Percentiles rank a stretch among this genome's conserved stretches.
Evolutionary conservation across 2,888 invertebrate species (phyloP).

Genomic region (Drosophila rellima): DNA sequence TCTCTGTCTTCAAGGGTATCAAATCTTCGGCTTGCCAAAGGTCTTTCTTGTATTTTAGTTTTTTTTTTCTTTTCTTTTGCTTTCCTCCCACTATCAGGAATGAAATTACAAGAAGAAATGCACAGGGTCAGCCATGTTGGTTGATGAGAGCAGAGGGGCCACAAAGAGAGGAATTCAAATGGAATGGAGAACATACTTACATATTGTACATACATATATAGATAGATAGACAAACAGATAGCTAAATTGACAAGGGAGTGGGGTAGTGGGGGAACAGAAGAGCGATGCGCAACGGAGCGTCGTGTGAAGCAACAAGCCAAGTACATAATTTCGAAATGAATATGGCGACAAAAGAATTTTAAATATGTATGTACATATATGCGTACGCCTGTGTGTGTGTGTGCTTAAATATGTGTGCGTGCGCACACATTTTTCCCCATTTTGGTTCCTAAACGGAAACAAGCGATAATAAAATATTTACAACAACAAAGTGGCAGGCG

Average conservation of each 20-base stretch:
- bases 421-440: conserved; percentile 65
- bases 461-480: conserved; percentile 79
- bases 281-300: conserved; percentile 60
- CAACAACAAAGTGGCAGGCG: conserved; percentile 52
- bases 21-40: not conserved
- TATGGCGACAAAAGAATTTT: conserved; percentile 77
- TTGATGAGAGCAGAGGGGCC: not conserved
- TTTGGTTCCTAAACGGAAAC: conserved; percentile 79
- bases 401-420: conserved; percentile 25
- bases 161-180: conserved; percentile 18
- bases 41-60: conserved; percentile 3
- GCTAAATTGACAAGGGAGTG: conserved; percentile 63
- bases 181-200: conserved; percentile 26
- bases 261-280: not conserved
- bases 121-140: conserved; percentile 52
- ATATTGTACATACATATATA: not conserved
- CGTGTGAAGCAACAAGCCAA: conserved; percentile 78
- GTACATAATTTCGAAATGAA: conserved; percentile 76
- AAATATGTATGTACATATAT: conserved; percentile 66
- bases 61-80: conserved; percentile 2
- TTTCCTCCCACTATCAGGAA: conserved; percentile 27
- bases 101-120: conserved; percentile 52
- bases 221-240: conserved; percentile 58
- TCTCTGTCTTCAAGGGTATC: not conserved
- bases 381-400: conserved; percentile 28